A percentile compares a stretch with the other conserved stretches of the same genome.
Evolutionary conservation across 2,888 invertebrate species (phyloP).

Genomic region (Scrobipalpa costella): DNA sequence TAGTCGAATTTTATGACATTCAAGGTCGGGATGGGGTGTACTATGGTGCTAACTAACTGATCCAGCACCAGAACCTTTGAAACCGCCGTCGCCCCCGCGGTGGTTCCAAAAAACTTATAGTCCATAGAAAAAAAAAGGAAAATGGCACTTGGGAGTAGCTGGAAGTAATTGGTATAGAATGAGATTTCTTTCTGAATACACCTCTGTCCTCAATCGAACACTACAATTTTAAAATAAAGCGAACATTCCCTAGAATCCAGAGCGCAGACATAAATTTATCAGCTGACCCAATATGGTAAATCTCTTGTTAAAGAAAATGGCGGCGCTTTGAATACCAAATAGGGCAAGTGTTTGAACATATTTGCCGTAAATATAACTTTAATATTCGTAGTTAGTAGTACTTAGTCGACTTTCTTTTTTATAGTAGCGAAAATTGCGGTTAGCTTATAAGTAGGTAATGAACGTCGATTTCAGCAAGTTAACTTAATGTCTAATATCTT

Average conservation of each 20-base stretch:
- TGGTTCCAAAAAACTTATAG: too few species aligned
- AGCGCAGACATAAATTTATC: constrained; percentile 3
- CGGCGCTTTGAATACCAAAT: constrained; percentile 18
- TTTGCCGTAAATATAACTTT: too few species aligned
- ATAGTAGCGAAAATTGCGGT: not conserved
- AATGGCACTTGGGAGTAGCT: too few species aligned
- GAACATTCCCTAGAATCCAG: constrained; percentile 21
- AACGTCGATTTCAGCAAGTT: not conserved
- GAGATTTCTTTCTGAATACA: not conserved
- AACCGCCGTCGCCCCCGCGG: too few species aligned
- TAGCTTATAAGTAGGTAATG: constrained; percentile 2
- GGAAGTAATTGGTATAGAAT: too few species aligned
- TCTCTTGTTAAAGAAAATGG: constrained; percentile 6
- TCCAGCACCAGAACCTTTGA: too few species aligned
- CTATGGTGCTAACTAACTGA: too few species aligned
- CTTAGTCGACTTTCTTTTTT: constrained; percentile 22
- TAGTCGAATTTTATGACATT: too few species aligned
- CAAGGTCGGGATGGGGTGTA: too few species aligned
- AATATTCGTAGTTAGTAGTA: too few species aligned
- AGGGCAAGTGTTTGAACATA: not conserved
- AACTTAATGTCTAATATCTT: not conserved
- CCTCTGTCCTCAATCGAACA: not conserved
- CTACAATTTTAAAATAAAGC: constrained; percentile 20
- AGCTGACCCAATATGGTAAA: constrained; percentile 19
- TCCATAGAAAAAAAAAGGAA: too few species aligned